Base-by-base conservation (phyloP, 2,888 invertebrate species). In the Tinea trinotella region DNA sequence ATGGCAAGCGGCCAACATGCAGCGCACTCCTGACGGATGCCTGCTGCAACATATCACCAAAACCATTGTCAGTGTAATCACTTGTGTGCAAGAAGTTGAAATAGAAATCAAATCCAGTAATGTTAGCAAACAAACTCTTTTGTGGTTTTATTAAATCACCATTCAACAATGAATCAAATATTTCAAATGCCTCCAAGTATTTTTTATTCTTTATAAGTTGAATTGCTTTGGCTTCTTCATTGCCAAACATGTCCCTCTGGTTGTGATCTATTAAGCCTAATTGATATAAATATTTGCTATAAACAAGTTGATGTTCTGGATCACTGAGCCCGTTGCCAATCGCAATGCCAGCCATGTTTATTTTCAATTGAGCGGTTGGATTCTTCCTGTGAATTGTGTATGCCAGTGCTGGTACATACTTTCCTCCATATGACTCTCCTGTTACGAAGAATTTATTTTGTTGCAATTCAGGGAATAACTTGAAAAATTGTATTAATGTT, bases 341-440 rank as follows among this genome's bases (percentile, higher is more conserved):
- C 0, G 90, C 89, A 57, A 93, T 68, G 3, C 92, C 92, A 74
- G 90, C 88, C 40, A 91, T 70, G 68, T 93, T 93, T 12, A 94
- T 92, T 71, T 90, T 91, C 18, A 93, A 88, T 64, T 89, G 87
- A 3, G 87, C 74, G 54, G 82, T 71, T 0, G 91, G 89, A 58
- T 90, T 90, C 55, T 88, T 87, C 59, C 88, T 87, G 62, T 92
- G 90, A 55, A 94, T 93, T 0, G 91, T 90, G 66, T 92, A 90
- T 0, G 90, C 89, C 52, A 94, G 72, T 0, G 95, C 93, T 1
- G 97, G 97, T 0, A 90, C 89, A 71, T 90, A 90, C 61, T 90
- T 90, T 0, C 97, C 96, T 44, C 90, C 96, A 68, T 96, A 96
- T 0, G 95, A 96, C 79, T 97, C 97, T 1, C 97, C 97, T 0